Evolutionary conservation across 2,888 invertebrate genomes (phyloP).

Genomic region (Megamerina dolium): DNA sequence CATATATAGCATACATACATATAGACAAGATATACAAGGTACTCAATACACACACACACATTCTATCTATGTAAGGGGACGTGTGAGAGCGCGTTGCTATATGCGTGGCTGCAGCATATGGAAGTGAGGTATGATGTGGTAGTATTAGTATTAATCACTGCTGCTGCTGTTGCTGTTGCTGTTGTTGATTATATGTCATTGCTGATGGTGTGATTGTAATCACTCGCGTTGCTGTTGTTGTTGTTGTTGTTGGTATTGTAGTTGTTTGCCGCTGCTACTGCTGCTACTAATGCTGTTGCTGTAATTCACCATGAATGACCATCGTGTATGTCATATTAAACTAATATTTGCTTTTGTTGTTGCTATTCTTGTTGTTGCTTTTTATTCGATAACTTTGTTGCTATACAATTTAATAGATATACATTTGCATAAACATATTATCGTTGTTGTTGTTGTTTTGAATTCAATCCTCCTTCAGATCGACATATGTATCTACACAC

Average conservation of each 20-base stretch:
- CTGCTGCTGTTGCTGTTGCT: no score
- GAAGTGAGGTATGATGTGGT: no score
- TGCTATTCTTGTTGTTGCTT: neutral
- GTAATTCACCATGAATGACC: neutral
- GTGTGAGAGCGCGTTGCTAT: slow-evolving; percentile 1
- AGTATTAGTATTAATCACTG: neutral
- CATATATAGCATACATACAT: no score
- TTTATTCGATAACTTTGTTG: no score
- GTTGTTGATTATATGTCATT: slow-evolving; percentile 12
- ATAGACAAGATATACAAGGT: no score
- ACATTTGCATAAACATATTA: no score
- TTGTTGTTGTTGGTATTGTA: slow-evolving; percentile 10
- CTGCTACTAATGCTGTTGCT: slow-evolving; percentile 4
- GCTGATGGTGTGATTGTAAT: no score
- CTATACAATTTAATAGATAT: no score
- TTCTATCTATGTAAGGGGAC: neutral
- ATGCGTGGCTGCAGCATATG: neutral
- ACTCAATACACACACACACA: neutral
- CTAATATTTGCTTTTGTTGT: neutral
- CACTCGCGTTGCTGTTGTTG: slow-evolving; percentile 6
- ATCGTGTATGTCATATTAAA: slow-evolving; percentile 1
- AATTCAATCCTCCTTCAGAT: no score
- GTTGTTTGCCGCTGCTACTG: no score
- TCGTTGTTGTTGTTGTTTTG: no score
- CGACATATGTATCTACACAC: no score